Percentiles rank a stretch among this genome's conserved stretches.
phyloP scores from a whole-genome alignment of 2,888 invertebrate species.

The Drosophila parthenogenetica region DNA sequence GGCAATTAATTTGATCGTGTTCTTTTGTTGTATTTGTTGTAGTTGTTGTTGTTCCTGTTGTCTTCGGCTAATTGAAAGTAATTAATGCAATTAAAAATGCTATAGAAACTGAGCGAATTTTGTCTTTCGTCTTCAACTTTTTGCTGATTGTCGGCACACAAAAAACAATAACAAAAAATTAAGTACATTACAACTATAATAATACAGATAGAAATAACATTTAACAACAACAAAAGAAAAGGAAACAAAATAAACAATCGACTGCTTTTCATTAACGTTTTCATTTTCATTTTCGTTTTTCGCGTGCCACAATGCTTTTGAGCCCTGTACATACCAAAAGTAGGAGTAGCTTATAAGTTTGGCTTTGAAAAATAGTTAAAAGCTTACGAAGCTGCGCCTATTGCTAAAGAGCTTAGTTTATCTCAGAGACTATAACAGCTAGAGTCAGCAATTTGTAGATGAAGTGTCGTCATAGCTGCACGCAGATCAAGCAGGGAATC shows the following conservation, averaged over 20 bases:
- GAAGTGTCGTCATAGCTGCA: no score
- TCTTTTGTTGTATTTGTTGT: conserved; percentile 19
- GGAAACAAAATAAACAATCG: conserved; percentile 11
- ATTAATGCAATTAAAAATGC: conserved; percentile 73
- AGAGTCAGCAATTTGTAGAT: no score
- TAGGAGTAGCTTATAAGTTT: background rate
- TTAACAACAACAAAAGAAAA: conserved; percentile 20
- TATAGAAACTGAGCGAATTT: conserved; percentile 45
- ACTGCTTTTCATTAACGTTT: conserved; percentile 51
- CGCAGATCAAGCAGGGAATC: no score
- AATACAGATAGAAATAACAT: conserved; percentile 3
- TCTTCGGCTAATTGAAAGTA: conserved; percentile 71
- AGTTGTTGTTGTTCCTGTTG: conserved; percentile 25
- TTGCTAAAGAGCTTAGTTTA: no score
- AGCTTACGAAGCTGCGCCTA: background rate
- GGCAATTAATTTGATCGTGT: conserved; percentile 38
- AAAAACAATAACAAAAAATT: conserved; percentile 14
- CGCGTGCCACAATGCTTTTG: conserved; percentile 55
- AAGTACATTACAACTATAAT: conserved; percentile 1
- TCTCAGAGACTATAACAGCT: no score
- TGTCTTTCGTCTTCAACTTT: conserved; percentile 3
- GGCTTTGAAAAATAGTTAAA: background rate
- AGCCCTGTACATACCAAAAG: background rate
- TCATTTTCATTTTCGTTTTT: conserved; percentile 62
- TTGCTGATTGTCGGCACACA: conserved; percentile 21